These are phyloP conservation scores for Falcaria lacertinaria DNA, from an alignment of 2,888 invertebrate species.

Conservation along the genomic window DNA sequence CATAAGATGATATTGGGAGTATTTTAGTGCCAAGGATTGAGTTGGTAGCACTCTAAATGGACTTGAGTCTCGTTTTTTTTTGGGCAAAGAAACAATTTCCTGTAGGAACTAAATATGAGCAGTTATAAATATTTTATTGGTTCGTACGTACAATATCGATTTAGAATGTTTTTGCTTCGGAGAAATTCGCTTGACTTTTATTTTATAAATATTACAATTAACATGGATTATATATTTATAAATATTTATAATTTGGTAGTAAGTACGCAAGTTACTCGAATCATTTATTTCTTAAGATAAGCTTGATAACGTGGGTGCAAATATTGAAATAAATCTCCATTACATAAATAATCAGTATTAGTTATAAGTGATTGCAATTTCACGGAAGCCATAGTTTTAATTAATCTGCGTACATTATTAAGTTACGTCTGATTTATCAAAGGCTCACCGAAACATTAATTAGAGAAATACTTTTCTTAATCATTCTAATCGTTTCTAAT, in stretches of 20 bases:
- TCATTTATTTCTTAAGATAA: too few relatives aligned
- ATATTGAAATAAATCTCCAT: slow-evolving; percentile 1
- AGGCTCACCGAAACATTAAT: slow-evolving; percentile 1
- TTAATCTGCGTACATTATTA: background rate
- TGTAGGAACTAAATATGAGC: slow-evolving; percentile 37
- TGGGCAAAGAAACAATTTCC: slow-evolving; percentile 52
- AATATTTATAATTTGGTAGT: too few relatives aligned
- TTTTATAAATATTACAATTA: too few relatives aligned
- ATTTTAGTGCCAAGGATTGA: slow-evolving; percentile 13
- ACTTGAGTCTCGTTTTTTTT: slow-evolving; percentile 49
- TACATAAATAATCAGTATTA: background rate
- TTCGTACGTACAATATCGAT: slow-evolving; percentile 37
- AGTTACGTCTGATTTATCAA: slow-evolving; percentile 1
- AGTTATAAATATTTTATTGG: slow-evolving; percentile 15
- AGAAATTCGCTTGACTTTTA: too few relatives aligned
- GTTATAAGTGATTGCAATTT: slow-evolving; percentile 1
- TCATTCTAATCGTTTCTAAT: background rate
- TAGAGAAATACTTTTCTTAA: background rate
- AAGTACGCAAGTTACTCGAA: too few relatives aligned
- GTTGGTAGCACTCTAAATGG: slow-evolving; percentile 46
- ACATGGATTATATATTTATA: too few relatives aligned
- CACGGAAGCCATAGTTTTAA: slow-evolving; percentile 1
- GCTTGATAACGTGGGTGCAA: too few relatives aligned
- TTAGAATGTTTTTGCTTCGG: slow-evolving; percentile 5
- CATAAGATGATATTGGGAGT: slow-evolving; percentile 1